Base-by-base conservation (phyloP, 2,797 vertebrate species). In the Crocidura indochinensis region DNA sequence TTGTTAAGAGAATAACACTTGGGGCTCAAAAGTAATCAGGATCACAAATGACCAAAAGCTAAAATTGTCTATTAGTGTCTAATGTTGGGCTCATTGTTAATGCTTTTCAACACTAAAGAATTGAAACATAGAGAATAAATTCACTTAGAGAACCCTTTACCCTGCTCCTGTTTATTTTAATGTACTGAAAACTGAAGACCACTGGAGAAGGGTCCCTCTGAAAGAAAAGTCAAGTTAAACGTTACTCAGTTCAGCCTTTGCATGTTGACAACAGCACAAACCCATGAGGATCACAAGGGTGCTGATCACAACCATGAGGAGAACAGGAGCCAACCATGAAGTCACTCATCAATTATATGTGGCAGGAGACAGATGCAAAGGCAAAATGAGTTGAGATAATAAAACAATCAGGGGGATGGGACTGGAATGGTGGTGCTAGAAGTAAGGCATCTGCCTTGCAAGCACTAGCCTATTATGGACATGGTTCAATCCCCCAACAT, bases 71-170 rank as follows among this genome's bases (percentile, higher is more conserved):
- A 14, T 12, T 24, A 26, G n/a, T 64, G 24, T 68, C 60, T 71
- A 68, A 64, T 5, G n/a, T 51, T 56, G 82, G 31, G 22, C 17
- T 11, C 17, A 60, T 71, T 31, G 20, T 31, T 62, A 47, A 46
- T 38, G 44, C n/a, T 44, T 67, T 76, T 94, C 71, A 84, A 49
- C 26, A 44, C 24, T 29, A 74, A 8, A 88, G 64, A 92, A 83
- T 84, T 10, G 91, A 92, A 84, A 81, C 5, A 27, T 27, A 24
- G 19, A 87, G 26, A 49, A 15, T n/a, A 72, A 83, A 44, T 80
- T 90, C 46, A 77, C 56, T 73, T 69, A 47, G 15, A 90, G 10
- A 65, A 0, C 4, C 19, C 31, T 71, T 20, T 24, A 77, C 5
- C 2, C 62, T n/a, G 20, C 80, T 47, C 38, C 51, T 14, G 69